phyloP scores from a whole-genome alignment of 2,888 invertebrate species.

The Papilio protenor region DNA sequence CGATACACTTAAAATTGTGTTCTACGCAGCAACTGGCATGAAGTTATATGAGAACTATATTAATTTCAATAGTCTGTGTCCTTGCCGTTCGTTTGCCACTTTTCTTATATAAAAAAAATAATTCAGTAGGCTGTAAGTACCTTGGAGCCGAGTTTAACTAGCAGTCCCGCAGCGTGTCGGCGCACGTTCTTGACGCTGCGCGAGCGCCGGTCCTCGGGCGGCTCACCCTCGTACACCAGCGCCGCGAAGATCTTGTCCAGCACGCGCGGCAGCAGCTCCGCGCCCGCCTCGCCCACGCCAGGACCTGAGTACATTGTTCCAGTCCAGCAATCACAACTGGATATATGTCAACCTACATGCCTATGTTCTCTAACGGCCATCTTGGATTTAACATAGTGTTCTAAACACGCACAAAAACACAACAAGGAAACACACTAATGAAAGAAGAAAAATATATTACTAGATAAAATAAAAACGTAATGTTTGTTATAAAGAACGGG shows the following conservation, averaged over 20 bases:
- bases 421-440: too few species aligned
- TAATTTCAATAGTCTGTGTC: neutral
- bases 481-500: too few species aligned
- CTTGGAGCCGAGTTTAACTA: constrained; percentile 95
- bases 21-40: too few species aligned
- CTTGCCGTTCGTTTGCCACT: too few species aligned
- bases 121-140: constrained; percentile 49
- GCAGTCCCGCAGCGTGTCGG: constrained; percentile 94
- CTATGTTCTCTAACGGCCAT: too few species aligned
- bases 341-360: too few species aligned
- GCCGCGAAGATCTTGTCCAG: constrained; percentile 95
- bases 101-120: too few species aligned
- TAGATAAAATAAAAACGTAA: too few species aligned
- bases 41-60: neutral
- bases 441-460: too few species aligned
- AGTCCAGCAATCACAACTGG: neutral
- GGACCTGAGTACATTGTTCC: constrained; percentile 59
- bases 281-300: constrained; percentile 72
- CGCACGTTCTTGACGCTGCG: constrained; percentile 93
- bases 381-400: too few species aligned
- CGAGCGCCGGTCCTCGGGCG: constrained; percentile 86
- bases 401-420: too few species aligned
- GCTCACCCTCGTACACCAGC: constrained; percentile 88
- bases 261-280: constrained; percentile 88
- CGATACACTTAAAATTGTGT: too few species aligned